Base-by-base conservation (phyloP, 2,888 invertebrate species). In the Hesperia comma region DNA sequence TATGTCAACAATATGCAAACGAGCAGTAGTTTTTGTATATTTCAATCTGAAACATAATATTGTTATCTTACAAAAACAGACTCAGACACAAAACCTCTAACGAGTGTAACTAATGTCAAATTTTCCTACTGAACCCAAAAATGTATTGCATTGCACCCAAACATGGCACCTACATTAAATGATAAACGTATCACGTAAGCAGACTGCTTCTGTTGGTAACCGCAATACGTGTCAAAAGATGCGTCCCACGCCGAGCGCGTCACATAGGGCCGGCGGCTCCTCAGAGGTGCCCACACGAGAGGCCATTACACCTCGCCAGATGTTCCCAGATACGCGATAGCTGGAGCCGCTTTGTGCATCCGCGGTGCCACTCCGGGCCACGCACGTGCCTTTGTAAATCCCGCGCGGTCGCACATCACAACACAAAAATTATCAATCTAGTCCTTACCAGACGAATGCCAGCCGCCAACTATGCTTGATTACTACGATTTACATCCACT, bases 221-320 rank as follows among this genome's bases (percentile, higher is more conserved):
- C 54, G 67, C 62, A 77, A 79, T 81, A 79, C 80, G 79, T 81
- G 88, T 88, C 87, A 86, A 83, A 79, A 79, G 79, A 72, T 73
- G 73, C 86, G 74, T 83, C 90, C 90, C 85, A 90, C 91, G 88
- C 86, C 67, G 61, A 72, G 68, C 78, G 78, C 82, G 81, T 84
- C 85, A 84, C 77, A 79, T 81, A 78, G 77, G 79, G 80, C 75
- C 77, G 87, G 78, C 90, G 90, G 90, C 82, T 82, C 80, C 77
- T 87, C 83, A 84, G 87, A 87, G 88, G 87, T 87, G 88, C 90
- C 87, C 87, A 89, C 88, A 84, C 76, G 74, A 71, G 77, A 80
- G 79, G 84, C 87, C 85, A 88, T 91, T 90, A 90, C 90, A 88
- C 89, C 86, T 87, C 82, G 82, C 77, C 79, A 83, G 84, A 82